Evolutionary conservation across 2,797 vertebrate species (phyloP).

Genomic region (Esox masquinongy): DNA sequence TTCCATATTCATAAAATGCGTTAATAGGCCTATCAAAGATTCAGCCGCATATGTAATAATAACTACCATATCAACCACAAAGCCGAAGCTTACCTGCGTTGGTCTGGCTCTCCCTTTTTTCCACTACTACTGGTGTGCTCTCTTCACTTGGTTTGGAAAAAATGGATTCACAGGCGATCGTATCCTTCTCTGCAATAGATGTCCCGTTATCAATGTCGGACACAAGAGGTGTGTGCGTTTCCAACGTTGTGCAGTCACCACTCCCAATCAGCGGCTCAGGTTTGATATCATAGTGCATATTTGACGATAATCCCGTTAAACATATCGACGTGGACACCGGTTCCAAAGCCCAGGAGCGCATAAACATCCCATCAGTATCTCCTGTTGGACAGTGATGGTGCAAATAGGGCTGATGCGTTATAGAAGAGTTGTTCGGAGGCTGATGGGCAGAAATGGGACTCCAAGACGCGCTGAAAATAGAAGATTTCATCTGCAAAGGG

Average conservation of each 20-base stretch:
- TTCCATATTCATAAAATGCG: not conserved
- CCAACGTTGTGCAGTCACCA: constrained; percentile 91
- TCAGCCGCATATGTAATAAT: not conserved
- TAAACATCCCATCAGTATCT: constrained; percentile 91
- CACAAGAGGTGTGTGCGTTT: constrained; percentile 89
- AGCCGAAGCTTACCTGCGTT: constrained; percentile 87
- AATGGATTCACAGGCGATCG: constrained; percentile 77
- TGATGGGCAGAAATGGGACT: constrained; percentile 85
- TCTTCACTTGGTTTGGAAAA: constrained; percentile 81
- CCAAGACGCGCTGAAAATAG: constrained; percentile 92
- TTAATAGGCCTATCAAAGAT: not conserved
- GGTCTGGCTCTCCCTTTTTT: constrained; percentile 66
- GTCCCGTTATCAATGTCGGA: constrained; percentile 88
- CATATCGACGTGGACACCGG: constrained; percentile 89
- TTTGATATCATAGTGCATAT: constrained; percentile 94
- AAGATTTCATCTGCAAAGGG: constrained; percentile 91
- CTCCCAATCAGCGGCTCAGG: constrained; percentile 88
- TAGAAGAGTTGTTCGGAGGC: constrained; percentile 75
- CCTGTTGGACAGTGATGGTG: constrained; percentile 85
- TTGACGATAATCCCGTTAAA: constrained; percentile 90
- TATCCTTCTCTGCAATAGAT: constrained; percentile 83
- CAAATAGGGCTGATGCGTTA: constrained; percentile 85
- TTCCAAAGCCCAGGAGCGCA: constrained; percentile 94
- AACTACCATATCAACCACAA: not conserved
- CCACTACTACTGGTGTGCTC: constrained; percentile 77